Conservation (phyloP, 2,113 vertebrate species). For the Sciurus niger region DNA sequence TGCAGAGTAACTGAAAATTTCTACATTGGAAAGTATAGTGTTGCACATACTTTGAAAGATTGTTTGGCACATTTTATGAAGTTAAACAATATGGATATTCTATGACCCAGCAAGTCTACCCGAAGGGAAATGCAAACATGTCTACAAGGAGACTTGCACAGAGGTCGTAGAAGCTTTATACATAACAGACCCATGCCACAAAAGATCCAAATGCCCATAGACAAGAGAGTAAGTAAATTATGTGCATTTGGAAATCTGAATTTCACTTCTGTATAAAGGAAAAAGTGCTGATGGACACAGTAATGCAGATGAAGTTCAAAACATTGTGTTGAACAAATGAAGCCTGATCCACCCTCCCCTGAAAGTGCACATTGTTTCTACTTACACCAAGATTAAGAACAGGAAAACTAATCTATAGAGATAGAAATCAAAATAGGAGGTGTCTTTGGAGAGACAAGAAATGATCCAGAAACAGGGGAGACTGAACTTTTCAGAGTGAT, state of each 20-base stretch:
- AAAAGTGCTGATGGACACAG: not conserved
- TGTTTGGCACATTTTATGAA: not conserved
- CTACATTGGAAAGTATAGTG: not conserved
- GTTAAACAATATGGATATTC: not conserved
- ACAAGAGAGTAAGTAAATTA: not conserved
- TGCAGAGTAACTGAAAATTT: not conserved
- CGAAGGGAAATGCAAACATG: slow-evolving; percentile 23
- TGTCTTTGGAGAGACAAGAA: not conserved
- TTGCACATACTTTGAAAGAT: not conserved
- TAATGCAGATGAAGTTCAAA: not conserved
- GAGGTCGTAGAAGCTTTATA: not conserved
- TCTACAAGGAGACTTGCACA: not conserved
- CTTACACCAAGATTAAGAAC: slow-evolving; percentile 5
- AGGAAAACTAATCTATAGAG: not conserved
- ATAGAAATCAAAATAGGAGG: not conserved
- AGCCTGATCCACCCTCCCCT: not conserved
- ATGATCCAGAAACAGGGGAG: not conserved
- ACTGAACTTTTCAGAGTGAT: not conserved
- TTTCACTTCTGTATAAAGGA: not conserved
- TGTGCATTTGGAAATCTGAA: not conserved
- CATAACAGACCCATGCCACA: not conserved
- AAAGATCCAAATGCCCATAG: not conserved
- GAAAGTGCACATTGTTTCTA: not conserved
- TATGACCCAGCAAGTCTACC: not conserved
- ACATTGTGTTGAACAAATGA: not conserved